Evolutionary conservation across 2,113 vertebrate species (phyloP).

Genomic region (Blennius ocellaris): DNA sequence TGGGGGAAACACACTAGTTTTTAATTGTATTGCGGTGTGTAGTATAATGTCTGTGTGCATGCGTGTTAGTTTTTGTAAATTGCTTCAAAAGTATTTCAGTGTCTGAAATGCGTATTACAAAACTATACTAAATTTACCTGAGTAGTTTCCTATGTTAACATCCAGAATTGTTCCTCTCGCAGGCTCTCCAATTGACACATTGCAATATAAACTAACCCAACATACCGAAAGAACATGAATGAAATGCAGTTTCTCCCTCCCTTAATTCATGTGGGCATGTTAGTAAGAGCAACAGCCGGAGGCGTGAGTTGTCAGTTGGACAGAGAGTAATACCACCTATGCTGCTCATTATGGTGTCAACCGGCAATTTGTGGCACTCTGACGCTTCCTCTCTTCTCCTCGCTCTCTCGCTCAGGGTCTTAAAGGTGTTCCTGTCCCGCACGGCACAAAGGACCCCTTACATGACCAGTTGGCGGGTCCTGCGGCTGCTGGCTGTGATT

Average conservation of each 20-base stretch:
- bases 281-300: slow-evolving; percentile 13
- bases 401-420: slow-evolving; percentile 83
- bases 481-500: slow-evolving; percentile 92
- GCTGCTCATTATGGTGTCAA: slow-evolving; percentile 1
- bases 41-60: too few relatives aligned
- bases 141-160: too few relatives aligned
- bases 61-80: too few relatives aligned
- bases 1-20: neutral
- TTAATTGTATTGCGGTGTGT: neutral
- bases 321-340: neutral
- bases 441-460: slow-evolving; percentile 96
- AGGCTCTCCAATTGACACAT: too few relatives aligned
- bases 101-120: too few relatives aligned
- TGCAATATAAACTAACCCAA: neutral
- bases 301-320: neutral
- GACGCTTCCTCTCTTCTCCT: neutral
- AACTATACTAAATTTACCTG: too few relatives aligned
- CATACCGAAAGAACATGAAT: neutral
- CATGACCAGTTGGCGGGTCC: slow-evolving; percentile 95
- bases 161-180: too few relatives aligned
- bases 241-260: neutral
- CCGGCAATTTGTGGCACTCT: neutral
- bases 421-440: slow-evolving; percentile 97
- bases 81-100: too few relatives aligned
- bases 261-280: slow-evolving; percentile 36